Percentiles rank a stretch among this genome's conserved stretches.
These are phyloP conservation scores for Sphaerodactylus townsendi DNA, from an alignment of 2,113 vertebrate genomes.

Conservation along the genomic window DNA sequence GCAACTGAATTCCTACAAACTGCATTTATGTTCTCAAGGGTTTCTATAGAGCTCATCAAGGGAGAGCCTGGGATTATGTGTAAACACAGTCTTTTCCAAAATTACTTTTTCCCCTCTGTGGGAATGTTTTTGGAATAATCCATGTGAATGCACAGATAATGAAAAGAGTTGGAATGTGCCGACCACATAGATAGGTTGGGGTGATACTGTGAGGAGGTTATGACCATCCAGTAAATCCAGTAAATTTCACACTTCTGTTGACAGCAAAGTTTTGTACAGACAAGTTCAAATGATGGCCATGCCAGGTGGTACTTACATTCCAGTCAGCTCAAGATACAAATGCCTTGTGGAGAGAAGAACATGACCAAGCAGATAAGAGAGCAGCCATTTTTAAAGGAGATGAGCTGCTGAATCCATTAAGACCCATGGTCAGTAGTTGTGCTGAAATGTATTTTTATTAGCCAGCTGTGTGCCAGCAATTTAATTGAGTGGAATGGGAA, in stretches of 20 bases:
- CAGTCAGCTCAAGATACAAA: constrained; percentile 58
- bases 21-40: not conserved
- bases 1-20: not conserved
- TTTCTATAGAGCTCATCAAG: not conserved
- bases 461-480: not conserved
- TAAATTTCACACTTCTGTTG: constrained; percentile 28
- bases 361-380: constrained; percentile 51
- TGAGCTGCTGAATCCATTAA: constrained; percentile 42
- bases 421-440: constrained; percentile 38
- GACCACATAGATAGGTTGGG: not conserved
- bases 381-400: constrained; percentile 49
- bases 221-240: not conserved
- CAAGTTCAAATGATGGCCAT: constrained; percentile 63
- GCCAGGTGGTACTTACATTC: constrained; percentile 71
- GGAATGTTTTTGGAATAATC: not conserved
- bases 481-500: not conserved
- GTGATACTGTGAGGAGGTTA: not conserved
- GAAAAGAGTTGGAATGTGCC: not conserved
- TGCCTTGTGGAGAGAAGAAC: constrained; percentile 59
- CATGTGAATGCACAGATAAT: not conserved
- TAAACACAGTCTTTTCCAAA: not conserved
- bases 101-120: not conserved
- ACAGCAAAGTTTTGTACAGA: constrained; percentile 58
- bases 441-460: constrained; percentile 20
- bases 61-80: not conserved